Evolutionary conservation across 35 echinoderm and acorn worm species (phyloP), one percentile per base, ranked within the genome.

Genomic region (Eucidaris tribuloides): DNA sequence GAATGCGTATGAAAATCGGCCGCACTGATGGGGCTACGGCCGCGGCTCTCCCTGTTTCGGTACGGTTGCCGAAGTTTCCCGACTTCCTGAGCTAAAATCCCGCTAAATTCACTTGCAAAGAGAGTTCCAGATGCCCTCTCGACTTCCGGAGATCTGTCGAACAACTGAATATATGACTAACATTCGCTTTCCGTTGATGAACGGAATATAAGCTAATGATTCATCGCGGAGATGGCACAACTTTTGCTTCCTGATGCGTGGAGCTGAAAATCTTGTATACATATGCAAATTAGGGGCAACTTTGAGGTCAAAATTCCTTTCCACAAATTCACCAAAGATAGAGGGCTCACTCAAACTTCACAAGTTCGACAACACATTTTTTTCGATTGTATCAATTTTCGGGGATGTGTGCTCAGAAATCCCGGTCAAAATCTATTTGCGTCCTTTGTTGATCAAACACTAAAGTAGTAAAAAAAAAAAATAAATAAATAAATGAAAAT

Each of bases 331-430:
- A 14, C 17, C 33, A 0, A 74, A 20, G 32, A 22, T 24, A 74
- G 68, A 74, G 68, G 68, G 68, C 68, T 74, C 68, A 74, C 68
- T 72, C n/a, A n/a, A n/a, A n/a, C n/a, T n/a, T n/a, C n/a, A n/a
- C n/a, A n/a, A n/a, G n/a, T n/a, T n/a, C n/a, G n/a, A n/a, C n/a
- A n/a, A n/a, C n/a, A n/a, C n/a, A n/a, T n/a, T n/a, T n/a, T n/a
- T n/a, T n/a, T n/a, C n/a, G n/a, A n/a, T n/a, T n/a, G n/a, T n/a
- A n/a, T n/a, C n/a, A n/a, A n/a, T n/a, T n/a, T n/a, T n/a, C n/a
- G n/a, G n/a, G n/a, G n/a, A n/a, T n/a, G n/a, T n/a, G n/a, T n/a
- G n/a, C n/a, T n/a, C n/a, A n/a, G n/a, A n/a, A n/a, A n/a, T n/a
- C n/a, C n/a, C n/a, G n/a, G n/a, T n/a, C n/a, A n/a, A n/a, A n/a